Conservation (phyloP, 2,888 invertebrate species). For the Megalurothrips usitatus region DNA sequence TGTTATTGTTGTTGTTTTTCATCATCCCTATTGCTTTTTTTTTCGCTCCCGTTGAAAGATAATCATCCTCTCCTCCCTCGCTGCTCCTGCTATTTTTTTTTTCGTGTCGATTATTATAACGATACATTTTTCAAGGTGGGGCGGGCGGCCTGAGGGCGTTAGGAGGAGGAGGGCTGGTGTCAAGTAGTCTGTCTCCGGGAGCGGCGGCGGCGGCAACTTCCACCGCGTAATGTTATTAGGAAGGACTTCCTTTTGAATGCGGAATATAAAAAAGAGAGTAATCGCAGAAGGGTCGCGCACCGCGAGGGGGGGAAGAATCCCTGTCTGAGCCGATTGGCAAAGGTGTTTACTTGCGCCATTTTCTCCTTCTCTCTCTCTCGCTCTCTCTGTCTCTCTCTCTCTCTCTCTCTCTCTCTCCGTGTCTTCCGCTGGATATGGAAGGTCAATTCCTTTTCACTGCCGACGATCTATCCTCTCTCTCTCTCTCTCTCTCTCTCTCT, state of each 20-base stretch:
- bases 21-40: no score
- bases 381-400: neutral
- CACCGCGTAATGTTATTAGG: slow-evolving; percentile 18
- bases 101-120: neutral
- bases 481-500: no score
- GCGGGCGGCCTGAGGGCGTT: neutral
- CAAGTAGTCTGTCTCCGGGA: neutral
- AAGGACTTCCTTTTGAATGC: slow-evolving; percentile 18
- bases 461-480: neutral
- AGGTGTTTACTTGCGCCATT: slow-evolving; percentile 9
- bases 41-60: no score
- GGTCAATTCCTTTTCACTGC: slow-evolving; percentile 5
- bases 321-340: neutral
- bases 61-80: neutral
- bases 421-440: neutral
- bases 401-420: neutral
- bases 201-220: neutral
- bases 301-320: neutral
- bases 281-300: neutral
- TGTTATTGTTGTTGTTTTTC: no score
- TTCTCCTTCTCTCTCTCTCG: neutral
- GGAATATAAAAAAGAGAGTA: slow-evolving; percentile 10
- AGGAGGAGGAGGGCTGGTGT: neutral
- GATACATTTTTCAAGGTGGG: neutral
- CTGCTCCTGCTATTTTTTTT: neutral